Evolutionary conservation across 2,797 vertebrate species (phyloP).

Genomic region (Sitta carolinensis): DNA sequence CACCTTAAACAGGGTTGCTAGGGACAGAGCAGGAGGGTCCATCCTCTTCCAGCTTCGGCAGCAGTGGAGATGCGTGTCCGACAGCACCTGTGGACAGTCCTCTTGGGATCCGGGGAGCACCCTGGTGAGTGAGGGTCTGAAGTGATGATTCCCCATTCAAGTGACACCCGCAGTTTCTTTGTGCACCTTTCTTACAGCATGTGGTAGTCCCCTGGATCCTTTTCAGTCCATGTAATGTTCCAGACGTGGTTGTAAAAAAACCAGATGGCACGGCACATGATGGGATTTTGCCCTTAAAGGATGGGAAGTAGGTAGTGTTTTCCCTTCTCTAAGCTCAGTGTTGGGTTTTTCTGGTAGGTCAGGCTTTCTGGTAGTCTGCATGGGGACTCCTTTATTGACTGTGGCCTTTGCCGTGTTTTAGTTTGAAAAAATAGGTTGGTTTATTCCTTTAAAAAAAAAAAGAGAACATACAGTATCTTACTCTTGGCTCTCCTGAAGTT

Average conservation of each 20-base stretch:
- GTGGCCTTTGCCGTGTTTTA: not conserved
- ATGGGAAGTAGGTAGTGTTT: not conserved
- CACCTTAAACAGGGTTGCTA: not conserved
- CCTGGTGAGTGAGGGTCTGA: not conserved
- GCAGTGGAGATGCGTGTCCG: not conserved
- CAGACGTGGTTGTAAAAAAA: not conserved
- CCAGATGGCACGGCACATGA: fast-evolving
- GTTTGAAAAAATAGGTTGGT: not conserved
- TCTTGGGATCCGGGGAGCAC: not conserved
- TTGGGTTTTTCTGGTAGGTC: not conserved
- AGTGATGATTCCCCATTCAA: not conserved
- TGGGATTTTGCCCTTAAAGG: not conserved
- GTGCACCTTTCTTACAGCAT: not conserved
- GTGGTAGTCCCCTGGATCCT: not conserved
- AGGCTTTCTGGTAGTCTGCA: not conserved
- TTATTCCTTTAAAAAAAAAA: not conserved
- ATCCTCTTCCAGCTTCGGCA: not conserved
- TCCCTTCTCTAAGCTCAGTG: not conserved
- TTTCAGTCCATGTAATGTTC: not conserved
- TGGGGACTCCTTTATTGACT: not conserved
- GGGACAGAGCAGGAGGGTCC: not conserved
- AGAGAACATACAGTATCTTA: not conserved
- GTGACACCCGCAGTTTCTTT: not conserved
- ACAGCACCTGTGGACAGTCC: not conserved
- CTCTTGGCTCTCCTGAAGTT: not conserved